Conservation (phyloP, 2,888 invertebrate genomes). For the Catocala nupta region DNA sequence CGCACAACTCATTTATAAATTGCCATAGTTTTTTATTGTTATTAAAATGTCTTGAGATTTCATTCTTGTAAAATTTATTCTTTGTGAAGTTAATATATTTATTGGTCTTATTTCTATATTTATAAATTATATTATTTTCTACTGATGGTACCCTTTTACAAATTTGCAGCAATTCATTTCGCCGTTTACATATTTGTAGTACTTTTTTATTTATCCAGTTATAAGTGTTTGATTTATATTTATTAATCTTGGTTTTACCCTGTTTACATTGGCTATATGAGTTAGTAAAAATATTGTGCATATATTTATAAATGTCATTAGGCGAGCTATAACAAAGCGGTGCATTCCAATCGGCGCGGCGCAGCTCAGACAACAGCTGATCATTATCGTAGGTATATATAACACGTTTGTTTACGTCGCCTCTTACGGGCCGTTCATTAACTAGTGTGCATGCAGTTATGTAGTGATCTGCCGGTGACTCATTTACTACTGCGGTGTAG, state of each 20-base stretch:
- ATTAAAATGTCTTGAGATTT: too few relatives aligned
- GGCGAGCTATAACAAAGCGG: too few relatives aligned
- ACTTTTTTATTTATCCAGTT: slow-evolving; percentile 5
- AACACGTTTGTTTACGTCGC: too few relatives aligned
- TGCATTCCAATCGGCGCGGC: too few relatives aligned
- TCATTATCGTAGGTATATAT: too few relatives aligned
- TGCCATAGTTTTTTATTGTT: too few relatives aligned
- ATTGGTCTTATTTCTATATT: too few relatives aligned
- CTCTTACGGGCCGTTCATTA: background rate
- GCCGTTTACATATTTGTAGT: background rate
- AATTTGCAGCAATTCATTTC: background rate
- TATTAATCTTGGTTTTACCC: background rate
- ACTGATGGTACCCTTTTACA: background rate
- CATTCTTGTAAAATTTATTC: too few relatives aligned
- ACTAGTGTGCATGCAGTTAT: background rate
- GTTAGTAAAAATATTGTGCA: background rate
- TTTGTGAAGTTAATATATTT: too few relatives aligned
- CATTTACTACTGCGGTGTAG: background rate
- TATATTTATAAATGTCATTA: background rate
- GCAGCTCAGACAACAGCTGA: too few relatives aligned
- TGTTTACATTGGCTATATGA: background rate
- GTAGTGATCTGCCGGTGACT: background rate
- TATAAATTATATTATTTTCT: background rate
- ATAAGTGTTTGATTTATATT: background rate
- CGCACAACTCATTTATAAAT: background rate